Evolutionary conservation across 2,113 vertebrate species (phyloP), one percentile per base, ranked within the genome.

Genomic region (Scalopus aquaticus): DNA sequence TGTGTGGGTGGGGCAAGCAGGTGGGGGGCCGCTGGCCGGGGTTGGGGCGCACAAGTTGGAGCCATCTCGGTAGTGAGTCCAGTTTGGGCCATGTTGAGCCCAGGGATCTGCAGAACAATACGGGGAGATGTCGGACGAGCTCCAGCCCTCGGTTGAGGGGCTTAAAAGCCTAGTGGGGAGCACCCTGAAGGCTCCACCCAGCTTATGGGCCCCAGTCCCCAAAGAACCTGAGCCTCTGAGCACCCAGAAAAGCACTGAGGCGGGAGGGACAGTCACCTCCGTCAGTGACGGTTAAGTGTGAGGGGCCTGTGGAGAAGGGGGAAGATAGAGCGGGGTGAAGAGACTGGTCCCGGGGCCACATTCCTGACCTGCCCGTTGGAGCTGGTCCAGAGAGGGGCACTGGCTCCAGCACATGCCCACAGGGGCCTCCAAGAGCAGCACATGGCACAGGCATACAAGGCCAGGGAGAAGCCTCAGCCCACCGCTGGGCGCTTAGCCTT

Each of bases 221-320:
- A 10, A 9, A 26, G 58, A 44, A 60, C 32, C 64, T 49, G 72
- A 69, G 15, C 60, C 49, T 90, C 95, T 69, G 51, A 46, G 32
- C 74, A 62, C 42, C 51, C 87, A 44, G 67, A 56, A 76, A 72
- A 42, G 12, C 72, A 26, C 49, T 15, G 42, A 37, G n/a, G 60
- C 37, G 51, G 16, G 74, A 95, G 76, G 65, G 58, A 30, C 4
- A 8, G 7, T 62, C 74, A 12, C 3, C 19, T 0, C 67, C 28
- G 22, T 19, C 32, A 42, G 28, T 7, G 10, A 20, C 0, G 0
- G n/a, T 6, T 39, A 42, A 12, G 12, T n/a, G 13, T 42, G 13
- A 35, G 9, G 69, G 60, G 2, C 28, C 28, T 39, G 22, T 39
- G 10, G 19, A 74, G 16, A 4, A 24, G 82, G 35, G 8, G 51